Percentiles rank a stretch among this genome's conserved stretches.
Conservation (phyloP, 2,797 vertebrate species). For the Smutsia gigantea region DNA sequence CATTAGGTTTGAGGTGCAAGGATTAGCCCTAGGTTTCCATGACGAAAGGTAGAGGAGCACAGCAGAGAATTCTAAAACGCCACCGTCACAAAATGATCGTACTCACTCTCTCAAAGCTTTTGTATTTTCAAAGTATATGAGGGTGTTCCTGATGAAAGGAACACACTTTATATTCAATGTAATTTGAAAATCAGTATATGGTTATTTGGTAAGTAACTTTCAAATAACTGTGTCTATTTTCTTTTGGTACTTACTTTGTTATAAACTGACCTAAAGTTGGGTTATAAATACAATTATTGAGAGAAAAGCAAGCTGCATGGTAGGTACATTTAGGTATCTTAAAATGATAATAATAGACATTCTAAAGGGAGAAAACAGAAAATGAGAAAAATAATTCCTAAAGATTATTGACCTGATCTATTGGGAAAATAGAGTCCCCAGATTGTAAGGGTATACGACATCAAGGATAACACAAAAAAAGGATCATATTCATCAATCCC, state of each 20-base stretch:
- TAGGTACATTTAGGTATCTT: neutral
- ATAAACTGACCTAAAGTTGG: neutral
- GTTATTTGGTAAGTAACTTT: neutral
- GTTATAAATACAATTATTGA: neutral
- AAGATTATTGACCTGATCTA: neutral
- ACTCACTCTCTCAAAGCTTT: neutral
- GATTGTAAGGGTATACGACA: neutral
- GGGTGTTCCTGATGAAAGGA: neutral
- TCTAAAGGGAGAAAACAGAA: neutral
- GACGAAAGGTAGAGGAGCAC: neutral
- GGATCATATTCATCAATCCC: neutral
- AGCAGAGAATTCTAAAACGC: neutral
- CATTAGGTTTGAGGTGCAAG: neutral
- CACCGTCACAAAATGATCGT: neutral
- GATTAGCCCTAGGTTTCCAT: neutral
- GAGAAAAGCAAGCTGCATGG: neutral
- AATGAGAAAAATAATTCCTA: neutral
- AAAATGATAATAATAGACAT: neutral
- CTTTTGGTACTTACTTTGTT: neutral
- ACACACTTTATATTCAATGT: neutral
- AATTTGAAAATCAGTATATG: neutral
- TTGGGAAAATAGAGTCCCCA: neutral
- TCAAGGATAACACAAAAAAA: neutral
- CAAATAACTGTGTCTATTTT: neutral
- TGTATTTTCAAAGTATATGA: neutral